Percentiles rank a stretch among this genome's conserved stretches.
Evolutionary conservation across 2,888 invertebrate species (phyloP).

Genomic region (Himalopsyche anomala): DNA sequence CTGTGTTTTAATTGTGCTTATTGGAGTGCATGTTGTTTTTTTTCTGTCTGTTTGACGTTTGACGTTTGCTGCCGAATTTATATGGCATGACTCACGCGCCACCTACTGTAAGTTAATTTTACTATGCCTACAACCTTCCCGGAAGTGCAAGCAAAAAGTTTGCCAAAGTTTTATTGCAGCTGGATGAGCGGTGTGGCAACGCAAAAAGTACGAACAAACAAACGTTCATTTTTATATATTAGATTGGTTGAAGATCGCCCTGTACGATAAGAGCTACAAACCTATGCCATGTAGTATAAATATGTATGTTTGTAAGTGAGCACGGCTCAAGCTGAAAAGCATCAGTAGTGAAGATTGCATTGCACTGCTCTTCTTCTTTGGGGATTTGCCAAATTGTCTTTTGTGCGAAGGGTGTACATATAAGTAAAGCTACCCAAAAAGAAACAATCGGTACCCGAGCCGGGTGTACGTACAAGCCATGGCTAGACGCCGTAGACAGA

Average conservation of each 20-base stretch:
- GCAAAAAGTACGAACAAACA: too few species aligned
- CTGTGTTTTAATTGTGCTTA: too few species aligned
- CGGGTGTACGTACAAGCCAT: neutral
- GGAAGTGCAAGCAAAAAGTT: too few species aligned
- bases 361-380: slow-evolving; percentile 24
- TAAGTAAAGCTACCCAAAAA: slow-evolving; percentile 29
- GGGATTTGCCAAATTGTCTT: slow-evolving; percentile 4
- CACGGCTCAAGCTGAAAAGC: slow-evolving; percentile 17
- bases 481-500: slow-evolving; percentile 18
- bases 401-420: slow-evolving; percentile 21
- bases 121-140: too few species aligned
- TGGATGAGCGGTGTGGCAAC: too few species aligned
- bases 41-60: too few species aligned
- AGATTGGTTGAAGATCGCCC: neutral
- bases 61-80: too few species aligned
- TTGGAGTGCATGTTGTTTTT: too few species aligned
- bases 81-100: too few species aligned
- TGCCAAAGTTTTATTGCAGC: too few species aligned
- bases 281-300: neutral
- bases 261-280: neutral
- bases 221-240: too few species aligned
- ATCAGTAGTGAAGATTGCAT: slow-evolving; percentile 29
- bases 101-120: too few species aligned
- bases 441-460: neutral
- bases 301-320: neutral